Base-by-base conservation (phyloP, 2,888 invertebrate species). In the Thumatha senex region DNA sequence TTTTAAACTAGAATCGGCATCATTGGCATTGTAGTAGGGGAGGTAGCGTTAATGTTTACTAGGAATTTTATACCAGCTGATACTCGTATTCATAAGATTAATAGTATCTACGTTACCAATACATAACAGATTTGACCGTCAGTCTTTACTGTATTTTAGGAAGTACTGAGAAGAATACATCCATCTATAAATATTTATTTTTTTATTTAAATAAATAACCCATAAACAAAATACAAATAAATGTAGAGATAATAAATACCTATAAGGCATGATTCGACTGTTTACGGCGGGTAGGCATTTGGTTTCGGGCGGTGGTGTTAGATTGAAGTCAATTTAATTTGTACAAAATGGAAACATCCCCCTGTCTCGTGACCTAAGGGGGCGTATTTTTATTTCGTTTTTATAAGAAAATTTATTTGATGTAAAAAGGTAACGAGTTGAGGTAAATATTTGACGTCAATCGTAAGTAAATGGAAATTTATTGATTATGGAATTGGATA, bases 261-360 rank as follows among this genome's bases (percentile, higher is more conserved):
- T 24, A 51, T 52, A 60, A 60, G 51, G 41, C 45, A 18, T 44
- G 44, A 45, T 40, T 52, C 48, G 48, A 40, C 35, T 52, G 55
- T 67, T 71, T 48, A 65, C 67, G 66, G 61, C 53, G 48, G 54
- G 53, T 66, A 55, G 60, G 65, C 61, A 68, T 67, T 70, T 61
- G 69, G 65, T 63, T 68, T 58, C 60, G 48, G 60, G 61, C 58
- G 64, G 48, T 61, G 68, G 58, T 61, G 58, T 54, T 42, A 58
- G 61, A 69, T 63, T 63, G 64, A 65, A 61, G 49, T 60, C 63
- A 73, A 79, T 80, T 73, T 69, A 76, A 80, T 80, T 77, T 79
- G 64, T 63, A 64, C 67, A 76, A 80, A 79, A 79, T 78, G 73
- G 65, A 68, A 74, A 65, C 54, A 52, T 56, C 61, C 42, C 55